Evolutionary conservation across 2,113 vertebrate species (phyloP).

Genomic region (Onychostoma macrolepis): DNA sequence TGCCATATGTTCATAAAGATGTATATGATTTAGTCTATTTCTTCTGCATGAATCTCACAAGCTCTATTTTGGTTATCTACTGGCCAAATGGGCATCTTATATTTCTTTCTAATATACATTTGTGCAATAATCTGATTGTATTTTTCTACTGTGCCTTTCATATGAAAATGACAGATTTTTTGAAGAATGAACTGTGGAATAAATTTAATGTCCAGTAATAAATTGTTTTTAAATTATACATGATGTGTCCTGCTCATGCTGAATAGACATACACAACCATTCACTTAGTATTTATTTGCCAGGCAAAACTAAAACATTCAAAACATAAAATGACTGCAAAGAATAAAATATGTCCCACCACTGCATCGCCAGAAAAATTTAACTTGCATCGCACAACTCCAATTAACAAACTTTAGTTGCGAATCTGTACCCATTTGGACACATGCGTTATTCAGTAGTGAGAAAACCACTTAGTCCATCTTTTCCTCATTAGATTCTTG

Average conservation of each 20-base stretch:
- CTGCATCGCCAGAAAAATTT: neutral
- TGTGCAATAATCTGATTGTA: neutral
- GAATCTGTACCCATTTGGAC: neutral
- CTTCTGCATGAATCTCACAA: neutral
- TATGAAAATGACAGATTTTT: neutral
- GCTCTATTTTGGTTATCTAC: neutral
- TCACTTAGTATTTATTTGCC: slow-evolving; percentile 21
- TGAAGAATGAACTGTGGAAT: neutral
- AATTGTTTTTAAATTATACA: neutral
- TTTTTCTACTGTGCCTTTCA: slow-evolving; percentile 1
- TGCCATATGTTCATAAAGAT: neutral
- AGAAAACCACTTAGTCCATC: neutral
- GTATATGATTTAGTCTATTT: neutral
- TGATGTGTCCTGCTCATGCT: neutral
- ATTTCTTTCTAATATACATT: neutral
- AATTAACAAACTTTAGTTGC: slow-evolving; percentile 1
- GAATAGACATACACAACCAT: neutral
- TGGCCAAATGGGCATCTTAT: neutral
- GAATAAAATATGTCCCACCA: neutral
- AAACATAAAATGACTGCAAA: neutral
- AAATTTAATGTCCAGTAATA: neutral
- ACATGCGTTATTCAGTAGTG: neutral
- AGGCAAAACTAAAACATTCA: slow-evolving; percentile 40
- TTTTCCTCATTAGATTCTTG: slow-evolving; percentile 3
- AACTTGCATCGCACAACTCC: neutral